These are phyloP conservation scores for Uria lomvia DNA, from an alignment of 2,113 vertebrate species.

Conservation along the genomic window DNA sequence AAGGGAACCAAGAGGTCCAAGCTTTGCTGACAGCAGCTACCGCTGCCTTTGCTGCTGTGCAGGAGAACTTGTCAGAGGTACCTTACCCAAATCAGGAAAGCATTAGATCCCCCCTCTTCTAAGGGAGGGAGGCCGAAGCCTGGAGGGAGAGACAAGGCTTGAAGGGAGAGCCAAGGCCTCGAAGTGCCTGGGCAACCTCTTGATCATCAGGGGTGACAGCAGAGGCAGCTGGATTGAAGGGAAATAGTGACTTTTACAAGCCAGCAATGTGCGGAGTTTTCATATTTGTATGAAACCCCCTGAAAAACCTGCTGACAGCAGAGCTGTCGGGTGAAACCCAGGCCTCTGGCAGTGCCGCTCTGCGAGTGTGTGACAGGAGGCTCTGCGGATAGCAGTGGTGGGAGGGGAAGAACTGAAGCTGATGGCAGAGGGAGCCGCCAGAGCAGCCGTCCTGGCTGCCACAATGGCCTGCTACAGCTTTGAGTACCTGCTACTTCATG, in stretches of 20 bases:
- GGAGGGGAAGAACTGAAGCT: neutral
- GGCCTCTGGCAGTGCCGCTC: neutral
- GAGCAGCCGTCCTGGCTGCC: neutral
- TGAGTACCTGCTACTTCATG: neutral
- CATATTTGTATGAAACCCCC: neutral
- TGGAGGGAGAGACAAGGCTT: neutral
- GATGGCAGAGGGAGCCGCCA: neutral
- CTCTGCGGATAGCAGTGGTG: neutral
- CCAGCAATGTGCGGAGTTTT: neutral
- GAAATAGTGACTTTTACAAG: neutral
- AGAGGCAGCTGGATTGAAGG: fast-evolving
- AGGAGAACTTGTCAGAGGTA: neutral
- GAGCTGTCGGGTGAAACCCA: neutral
- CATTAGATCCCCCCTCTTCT: neutral
- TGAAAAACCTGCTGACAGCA: neutral
- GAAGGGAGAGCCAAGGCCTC: neutral
- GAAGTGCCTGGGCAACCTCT: neutral
- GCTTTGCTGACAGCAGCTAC: neutral
- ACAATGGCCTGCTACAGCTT: neutral
- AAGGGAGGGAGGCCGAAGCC: neutral
- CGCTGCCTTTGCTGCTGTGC: neutral
- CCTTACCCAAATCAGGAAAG: neutral
- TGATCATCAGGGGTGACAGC: neutral
- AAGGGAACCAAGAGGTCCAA: neutral
- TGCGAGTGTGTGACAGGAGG: neutral